These are phyloP conservation scores for Thecocarcelia acutangulata DNA, from an alignment of 2,888 invertebrate genomes.

Conservation along the genomic window DNA sequence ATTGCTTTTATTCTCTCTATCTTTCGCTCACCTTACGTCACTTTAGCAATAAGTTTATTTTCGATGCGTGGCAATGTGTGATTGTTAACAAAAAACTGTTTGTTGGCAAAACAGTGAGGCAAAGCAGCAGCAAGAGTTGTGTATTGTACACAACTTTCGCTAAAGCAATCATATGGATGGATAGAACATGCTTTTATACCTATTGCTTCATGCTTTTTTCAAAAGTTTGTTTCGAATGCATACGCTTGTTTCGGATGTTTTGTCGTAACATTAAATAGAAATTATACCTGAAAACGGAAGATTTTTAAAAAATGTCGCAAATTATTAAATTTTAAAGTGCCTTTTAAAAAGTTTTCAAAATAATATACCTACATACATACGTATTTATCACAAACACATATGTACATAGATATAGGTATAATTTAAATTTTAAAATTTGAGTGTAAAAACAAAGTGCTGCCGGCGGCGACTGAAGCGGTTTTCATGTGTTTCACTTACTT, in stretches of 20 bases:
- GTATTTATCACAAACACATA: neutral
- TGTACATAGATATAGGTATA: no score
- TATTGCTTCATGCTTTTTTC: constrained; percentile 53
- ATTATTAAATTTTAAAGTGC: constrained; percentile 42
- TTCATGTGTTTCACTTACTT: constrained; percentile 19
- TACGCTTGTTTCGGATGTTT: constrained; percentile 56
- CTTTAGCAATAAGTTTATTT: constrained; percentile 22
- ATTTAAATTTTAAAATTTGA: constrained; percentile 13
- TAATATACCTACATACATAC: neutral
- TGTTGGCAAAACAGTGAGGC: constrained; percentile 44
- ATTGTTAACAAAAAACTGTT: constrained; percentile 14
- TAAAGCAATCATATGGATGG: constrained; percentile 41
- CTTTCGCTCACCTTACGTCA: constrained; percentile 46
- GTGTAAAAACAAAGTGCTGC: neutral
- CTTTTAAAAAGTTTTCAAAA: constrained; percentile 27
- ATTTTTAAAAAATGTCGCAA: constrained; percentile 20
- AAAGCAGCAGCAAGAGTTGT: constrained; percentile 41
- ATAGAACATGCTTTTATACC: constrained; percentile 44
- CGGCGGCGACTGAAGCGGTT: constrained; percentile 17
- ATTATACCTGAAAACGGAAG: constrained; percentile 29
- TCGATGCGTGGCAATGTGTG: constrained; percentile 26
- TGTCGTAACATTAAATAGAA: constrained; percentile 49
- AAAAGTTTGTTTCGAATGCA: constrained; percentile 55
- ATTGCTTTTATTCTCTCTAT: constrained; percentile 44
- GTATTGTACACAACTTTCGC: constrained; percentile 54